A percentile compares a stretch with the other conserved stretches of the same genome.
phyloP scores from a whole-genome alignment of 2,888 invertebrate species.

The Pachydiplax longipennis region DNA sequence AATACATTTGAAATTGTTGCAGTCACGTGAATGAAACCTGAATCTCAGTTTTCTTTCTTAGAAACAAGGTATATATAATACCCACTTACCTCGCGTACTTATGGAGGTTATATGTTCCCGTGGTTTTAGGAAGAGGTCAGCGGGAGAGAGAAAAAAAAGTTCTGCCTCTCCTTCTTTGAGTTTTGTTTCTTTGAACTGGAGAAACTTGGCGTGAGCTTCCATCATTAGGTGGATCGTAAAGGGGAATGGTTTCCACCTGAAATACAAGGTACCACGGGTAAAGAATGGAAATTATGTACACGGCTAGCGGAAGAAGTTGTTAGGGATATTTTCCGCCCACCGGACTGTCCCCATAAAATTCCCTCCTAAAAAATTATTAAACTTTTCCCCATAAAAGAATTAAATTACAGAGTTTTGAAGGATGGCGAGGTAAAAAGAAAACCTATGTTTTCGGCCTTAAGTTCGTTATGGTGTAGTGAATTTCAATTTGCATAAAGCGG shows the following conservation, averaged over 20 bases:
- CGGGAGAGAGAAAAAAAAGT: neutral
- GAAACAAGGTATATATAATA: neutral
- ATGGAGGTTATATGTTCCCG: neutral
- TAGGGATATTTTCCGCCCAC: neutral
- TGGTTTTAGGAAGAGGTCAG: slow-evolving; percentile 16
- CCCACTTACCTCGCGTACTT: neutral
- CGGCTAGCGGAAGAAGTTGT: slow-evolving; percentile 17
- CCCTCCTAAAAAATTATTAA: neutral
- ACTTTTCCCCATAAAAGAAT: neutral
- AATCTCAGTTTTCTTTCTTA: too few species aligned
- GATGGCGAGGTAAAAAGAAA: neutral
- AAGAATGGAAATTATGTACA: slow-evolving; percentile 34
- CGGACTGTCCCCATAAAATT: neutral
- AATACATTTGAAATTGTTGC: too few species aligned
- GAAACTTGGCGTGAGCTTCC: slow-evolving; percentile 17
- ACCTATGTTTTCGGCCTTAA: neutral
- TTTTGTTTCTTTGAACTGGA: neutral
- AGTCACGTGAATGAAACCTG: too few species aligned
- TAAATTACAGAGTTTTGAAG: neutral
- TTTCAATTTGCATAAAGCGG: neutral
- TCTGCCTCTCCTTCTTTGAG: neutral
- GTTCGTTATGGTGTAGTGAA: neutral
- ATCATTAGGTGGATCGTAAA: slow-evolving; percentile 18
- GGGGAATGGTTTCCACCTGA: slow-evolving; percentile 28
- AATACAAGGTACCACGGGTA: neutral